Evolutionary conservation across 1,140 invertebrate genomes (phyloP), one percentile per base, ranked within the genome.

Genomic region (Caenorhabditis brenneri): DNA sequence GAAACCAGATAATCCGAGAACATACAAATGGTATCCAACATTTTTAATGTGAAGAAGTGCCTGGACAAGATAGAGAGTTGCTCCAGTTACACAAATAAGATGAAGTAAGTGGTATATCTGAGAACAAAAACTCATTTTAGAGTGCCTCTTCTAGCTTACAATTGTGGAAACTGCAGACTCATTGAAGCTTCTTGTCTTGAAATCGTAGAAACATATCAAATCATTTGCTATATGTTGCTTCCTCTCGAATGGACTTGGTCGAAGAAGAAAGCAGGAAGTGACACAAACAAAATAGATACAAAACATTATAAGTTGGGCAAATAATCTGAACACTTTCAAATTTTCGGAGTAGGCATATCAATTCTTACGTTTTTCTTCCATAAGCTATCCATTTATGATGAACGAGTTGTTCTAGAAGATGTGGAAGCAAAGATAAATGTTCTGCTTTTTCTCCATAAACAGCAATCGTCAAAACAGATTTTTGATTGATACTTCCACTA

Each of bases 341-440:
- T 81, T 82, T 29, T 5, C 22, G 82, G 0, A 19, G n/a, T 86
- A 51, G 0, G 51, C 29, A 24, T 39, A 49, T 29, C 24, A 65
- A n/a, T 39, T 80, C 82, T 86, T 91, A 94, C 94, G 93, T 93
- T 82, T 94, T 95, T 91, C 96, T 96, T 1, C 96, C 95, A 92
- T 97, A 99, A 0, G 96, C 95, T 87, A 96, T 96, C 97, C 97
- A 99, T 92, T 99, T 99, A 0, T 96, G 96, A 90, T 97, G 94
- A 10, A 99, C 91, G 6, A 99, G 93, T 91, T 98, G 96, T 9
- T 97, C 95, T 24, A 99, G 92, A 80, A 97, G 94, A 2, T 97
- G 96, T 90, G 98, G 96, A 92, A 99, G 94, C 83, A 99, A 93
- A 89, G 96, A 95, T 86, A 99, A 92, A 93, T 99, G 97, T 91